A percentile compares a stretch with the other conserved stretches of the same genome.
These are phyloP conservation scores for Pararge aegeria DNA, from an alignment of 1,140 invertebrate species.

Conservation along the genomic window DNA sequence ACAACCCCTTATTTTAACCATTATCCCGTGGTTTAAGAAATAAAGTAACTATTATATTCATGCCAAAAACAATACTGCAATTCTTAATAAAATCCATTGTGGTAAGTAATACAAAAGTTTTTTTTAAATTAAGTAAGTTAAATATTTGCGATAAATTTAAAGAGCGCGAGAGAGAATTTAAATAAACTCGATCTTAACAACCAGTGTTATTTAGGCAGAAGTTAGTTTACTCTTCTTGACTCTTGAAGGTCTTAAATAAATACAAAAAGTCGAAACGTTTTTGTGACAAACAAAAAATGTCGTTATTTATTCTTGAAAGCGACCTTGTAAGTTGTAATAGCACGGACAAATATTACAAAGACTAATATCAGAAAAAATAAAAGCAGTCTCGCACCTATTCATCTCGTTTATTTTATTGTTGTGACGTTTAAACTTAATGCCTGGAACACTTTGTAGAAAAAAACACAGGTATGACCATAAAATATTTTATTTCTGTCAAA, in stretches of 20 bases:
- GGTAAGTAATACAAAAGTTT: too few relatives aligned
- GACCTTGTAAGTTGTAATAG: slow-evolving; percentile 44
- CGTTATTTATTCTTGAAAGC: slow-evolving; percentile 49
- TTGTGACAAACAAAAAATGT: slow-evolving; percentile 31
- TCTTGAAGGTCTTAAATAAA: slow-evolving; percentile 2
- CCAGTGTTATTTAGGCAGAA: too few relatives aligned
- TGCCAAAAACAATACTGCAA: too few relatives aligned
- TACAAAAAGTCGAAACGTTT: slow-evolving; percentile 13
- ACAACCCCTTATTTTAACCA: too few relatives aligned
- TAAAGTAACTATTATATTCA: too few relatives aligned
- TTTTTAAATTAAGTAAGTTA: too few relatives aligned
- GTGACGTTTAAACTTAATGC: slow-evolving; percentile 39
- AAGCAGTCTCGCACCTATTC: slow-evolving; percentile 7
- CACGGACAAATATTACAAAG: slow-evolving; percentile 50
- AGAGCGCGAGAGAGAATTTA: too few relatives aligned
- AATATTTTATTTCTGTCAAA: too few relatives aligned
- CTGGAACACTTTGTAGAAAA: background rate
- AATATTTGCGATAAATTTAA: too few relatives aligned
- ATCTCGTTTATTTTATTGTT: slow-evolving; percentile 12
- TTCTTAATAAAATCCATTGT: too few relatives aligned
- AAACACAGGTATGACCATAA: background rate
- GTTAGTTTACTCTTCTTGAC: background rate
- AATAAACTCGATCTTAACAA: too few relatives aligned
- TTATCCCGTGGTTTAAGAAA: too few relatives aligned
- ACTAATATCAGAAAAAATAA: slow-evolving; percentile 43